phyloP scores from a whole-genome alignment of 1,140 invertebrate genomes.

The Bombus pascuorum region DNA sequence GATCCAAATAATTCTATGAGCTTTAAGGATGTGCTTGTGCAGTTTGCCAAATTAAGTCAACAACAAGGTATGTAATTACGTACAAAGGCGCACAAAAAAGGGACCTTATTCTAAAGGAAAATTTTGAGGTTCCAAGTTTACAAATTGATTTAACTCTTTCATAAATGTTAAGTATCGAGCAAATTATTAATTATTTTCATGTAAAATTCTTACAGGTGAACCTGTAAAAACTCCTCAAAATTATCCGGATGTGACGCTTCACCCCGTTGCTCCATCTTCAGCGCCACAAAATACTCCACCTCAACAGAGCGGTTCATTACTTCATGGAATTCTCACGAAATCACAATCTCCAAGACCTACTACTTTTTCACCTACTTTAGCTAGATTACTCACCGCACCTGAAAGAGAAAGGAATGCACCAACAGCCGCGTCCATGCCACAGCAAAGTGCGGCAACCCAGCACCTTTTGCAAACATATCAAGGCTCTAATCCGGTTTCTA shows the following conservation, averaged over 20 bases:
- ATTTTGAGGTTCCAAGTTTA: too few relatives aligned
- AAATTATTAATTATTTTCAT: background rate
- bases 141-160: background rate
- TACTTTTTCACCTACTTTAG: conserved; percentile 90
- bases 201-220: conserved; percentile 69
- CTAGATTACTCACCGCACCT: conserved; percentile 88
- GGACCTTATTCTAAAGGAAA: too few relatives aligned
- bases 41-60: conserved; percentile 87
- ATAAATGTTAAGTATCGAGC: background rate
- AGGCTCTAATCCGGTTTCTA: conserved; percentile 81
- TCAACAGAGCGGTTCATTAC: conserved; percentile 85
- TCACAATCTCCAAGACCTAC: conserved; percentile 81
- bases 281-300: conserved; percentile 78
- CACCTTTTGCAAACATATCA: conserved; percentile 79
- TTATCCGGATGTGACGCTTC: conserved; percentile 90
- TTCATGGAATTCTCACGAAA: conserved; percentile 89
- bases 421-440: conserved; percentile 63
- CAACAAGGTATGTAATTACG: conserved; percentile 76
- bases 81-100: too few relatives aligned
- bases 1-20: conserved; percentile 81
- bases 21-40: conserved; percentile 90
- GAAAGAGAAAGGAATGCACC: conserved; percentile 81
- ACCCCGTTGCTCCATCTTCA: conserved; percentile 85
- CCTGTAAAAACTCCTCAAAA: conserved; percentile 85
- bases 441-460: conserved; percentile 73